phyloP scores from a whole-genome alignment of 37 sponge, comb jelly and placozoan genomes.

The Axinella damicornis region DNA sequence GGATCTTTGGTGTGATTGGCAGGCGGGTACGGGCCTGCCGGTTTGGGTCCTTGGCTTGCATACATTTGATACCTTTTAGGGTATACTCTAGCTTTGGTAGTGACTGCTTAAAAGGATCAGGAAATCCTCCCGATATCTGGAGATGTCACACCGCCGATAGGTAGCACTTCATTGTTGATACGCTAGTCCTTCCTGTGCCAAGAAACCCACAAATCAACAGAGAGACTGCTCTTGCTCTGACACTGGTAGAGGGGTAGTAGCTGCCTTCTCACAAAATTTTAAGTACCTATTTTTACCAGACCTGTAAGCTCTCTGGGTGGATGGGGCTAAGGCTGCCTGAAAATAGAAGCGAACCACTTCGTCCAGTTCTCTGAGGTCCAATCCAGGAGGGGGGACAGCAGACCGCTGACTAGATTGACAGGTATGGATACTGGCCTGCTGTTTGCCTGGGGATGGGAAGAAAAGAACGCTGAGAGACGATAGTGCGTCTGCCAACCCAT shows the following conservation, averaged over 20 bases:
- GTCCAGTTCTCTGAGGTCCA: conserved; percentile 44
- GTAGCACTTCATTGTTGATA: conserved; percentile 17
- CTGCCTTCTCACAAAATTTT: conserved; percentile 24
- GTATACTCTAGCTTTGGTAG: conserved; percentile 24
- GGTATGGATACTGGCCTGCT: background rate
- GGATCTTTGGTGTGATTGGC: conserved; percentile 25
- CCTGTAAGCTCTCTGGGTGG: conserved; percentile 29
- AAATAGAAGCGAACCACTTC: conserved; percentile 19
- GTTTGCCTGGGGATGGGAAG: background rate
- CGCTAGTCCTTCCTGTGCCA: conserved; percentile 2
- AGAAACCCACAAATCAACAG: conserved; percentile 34
- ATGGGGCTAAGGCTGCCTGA: conserved; percentile 18
- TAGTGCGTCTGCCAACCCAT: conserved; percentile 56
- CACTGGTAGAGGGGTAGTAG: conserved; percentile 20
- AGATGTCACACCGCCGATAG: conserved; percentile 42
- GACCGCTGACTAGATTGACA: background rate
- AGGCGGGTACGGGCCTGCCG: background rate
- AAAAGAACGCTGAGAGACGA: conserved; percentile 26
- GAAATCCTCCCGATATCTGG: conserved; percentile 9
- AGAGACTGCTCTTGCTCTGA: conserved; percentile 20
- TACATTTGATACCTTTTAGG: conserved; percentile 13
- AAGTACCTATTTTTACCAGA: conserved; percentile 25
- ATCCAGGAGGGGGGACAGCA: conserved; percentile 16
- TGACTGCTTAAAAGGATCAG: background rate
- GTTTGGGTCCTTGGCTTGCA: background rate